Base-by-base conservation (phyloP, 2,113 vertebrate species). In the Butorides virescens region DNA sequence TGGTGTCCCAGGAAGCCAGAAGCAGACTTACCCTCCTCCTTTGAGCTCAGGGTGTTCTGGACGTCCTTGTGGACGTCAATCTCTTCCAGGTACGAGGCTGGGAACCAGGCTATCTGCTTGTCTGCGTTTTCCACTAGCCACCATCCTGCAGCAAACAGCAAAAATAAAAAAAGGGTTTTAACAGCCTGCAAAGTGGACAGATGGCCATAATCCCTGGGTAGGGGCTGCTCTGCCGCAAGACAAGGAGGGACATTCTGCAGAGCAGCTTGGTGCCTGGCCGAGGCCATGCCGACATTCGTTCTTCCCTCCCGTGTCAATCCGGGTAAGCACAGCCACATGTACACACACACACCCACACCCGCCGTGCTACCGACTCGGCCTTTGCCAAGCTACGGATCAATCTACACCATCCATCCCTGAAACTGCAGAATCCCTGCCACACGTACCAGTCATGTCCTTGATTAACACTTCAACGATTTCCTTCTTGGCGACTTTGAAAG, bases 71-170 rank as follows among this genome's bases (percentile, higher is more conserved):
- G 62, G 20, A 58, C 1, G 0, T 26, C 79, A 1, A 92, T 96
- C 34, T 97, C 72, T 74, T 98, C 98, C 96, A 99, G 97, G 55
- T 98, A 99, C 0, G 99, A 98, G 72, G 99, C 99, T 21, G 99
- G 99, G 93, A 99, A 99, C 99, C 99, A 99, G 55, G 99, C 99
- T n/a, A 98, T 88, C n/a, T 95, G 88, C 78, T 98, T 99, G 8
- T 98, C 93, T 59, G 98, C 88, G 0, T 99, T 99, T 89, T 98
- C 99, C 85, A 99, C 99, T 53, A 99, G 98, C 99, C 99, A 99
- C 99, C 99, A 99, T 3, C 99, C 99, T 99, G 94, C 67, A 52
- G n/a, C 29, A 47, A 52, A 73, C 25, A 39, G 34, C 0, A 7
- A 50, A 3, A 19, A 15, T 12, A 25, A 23, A 36, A 18, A 47